phyloP scores from a whole-genome alignment of 2,113 vertebrate genomes.

The Dromaius novaehollandiae region DNA sequence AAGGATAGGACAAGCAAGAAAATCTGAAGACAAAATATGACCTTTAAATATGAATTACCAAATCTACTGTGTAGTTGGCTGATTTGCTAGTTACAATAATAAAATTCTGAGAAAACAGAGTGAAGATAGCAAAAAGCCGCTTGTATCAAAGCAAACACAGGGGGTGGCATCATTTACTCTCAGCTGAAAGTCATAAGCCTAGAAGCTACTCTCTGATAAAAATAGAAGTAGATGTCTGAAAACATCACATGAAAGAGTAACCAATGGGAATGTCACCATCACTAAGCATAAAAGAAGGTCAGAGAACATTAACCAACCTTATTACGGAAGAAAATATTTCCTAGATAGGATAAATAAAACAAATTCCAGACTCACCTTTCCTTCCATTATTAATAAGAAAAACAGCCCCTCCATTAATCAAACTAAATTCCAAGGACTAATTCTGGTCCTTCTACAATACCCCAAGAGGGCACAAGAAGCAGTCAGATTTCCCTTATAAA shows the following conservation, averaged over 20 bases:
- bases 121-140: background rate
- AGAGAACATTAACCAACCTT: background rate
- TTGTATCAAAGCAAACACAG: slow-evolving; percentile 16
- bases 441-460: background rate
- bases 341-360: background rate
- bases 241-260: slow-evolving; percentile 44
- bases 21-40: background rate
- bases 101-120: background rate
- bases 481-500: background rate
- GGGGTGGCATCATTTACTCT: background rate
- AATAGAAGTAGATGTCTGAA: slow-evolving; percentile 48
- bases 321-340: background rate
- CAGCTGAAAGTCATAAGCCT: slow-evolving; percentile 58
- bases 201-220: slow-evolving; percentile 41
- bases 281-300: background rate
- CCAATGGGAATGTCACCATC: slow-evolving; percentile 28
- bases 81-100: background rate
- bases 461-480: background rate
- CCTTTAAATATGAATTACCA: background rate
- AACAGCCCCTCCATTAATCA: background rate
- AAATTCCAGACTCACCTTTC: background rate
- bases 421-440: background rate
- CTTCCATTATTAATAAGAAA: background rate
- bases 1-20: background rate
- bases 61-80: background rate